Conservation (phyloP, 2,797 vertebrate genomes). For the Enteromius trimaculatus region DNA sequence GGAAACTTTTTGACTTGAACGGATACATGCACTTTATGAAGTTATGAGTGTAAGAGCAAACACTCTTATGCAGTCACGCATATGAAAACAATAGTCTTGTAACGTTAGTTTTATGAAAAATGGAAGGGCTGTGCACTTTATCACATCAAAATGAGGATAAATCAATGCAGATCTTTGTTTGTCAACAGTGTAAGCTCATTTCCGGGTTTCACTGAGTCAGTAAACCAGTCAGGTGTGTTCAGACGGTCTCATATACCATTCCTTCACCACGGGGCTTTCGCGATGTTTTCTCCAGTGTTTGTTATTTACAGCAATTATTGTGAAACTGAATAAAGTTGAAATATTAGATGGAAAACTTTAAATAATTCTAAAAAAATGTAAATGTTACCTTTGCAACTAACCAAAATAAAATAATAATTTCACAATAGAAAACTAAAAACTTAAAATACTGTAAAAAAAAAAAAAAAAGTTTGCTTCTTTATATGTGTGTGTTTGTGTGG, state of each 20-base stretch:
- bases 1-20: neutral
- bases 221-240: neutral
- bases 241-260: neutral
- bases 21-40: neutral
- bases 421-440: neutral
- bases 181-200: conserved; percentile 20
- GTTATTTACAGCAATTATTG: neutral
- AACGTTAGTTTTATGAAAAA: neutral
- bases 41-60: neutral
- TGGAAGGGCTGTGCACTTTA: neutral
- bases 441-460: too few relatives aligned
- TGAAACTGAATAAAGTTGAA: neutral
- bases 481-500: too few relatives aligned
- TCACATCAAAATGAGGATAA: neutral
- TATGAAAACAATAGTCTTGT: neutral
- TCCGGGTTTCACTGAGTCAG: conserved; percentile 24
- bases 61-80: neutral
- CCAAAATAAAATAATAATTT: neutral
- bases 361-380: neutral
- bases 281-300: neutral
- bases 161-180: neutral
- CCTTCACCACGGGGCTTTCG: neutral
- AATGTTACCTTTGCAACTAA: neutral
- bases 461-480: too few relatives aligned
- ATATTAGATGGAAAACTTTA: neutral